Evolutionary conservation across 2,797 vertebrate species (phyloP), one percentile per base, ranked within the genome.

Genomic region (Euthynnus affinis): DNA sequence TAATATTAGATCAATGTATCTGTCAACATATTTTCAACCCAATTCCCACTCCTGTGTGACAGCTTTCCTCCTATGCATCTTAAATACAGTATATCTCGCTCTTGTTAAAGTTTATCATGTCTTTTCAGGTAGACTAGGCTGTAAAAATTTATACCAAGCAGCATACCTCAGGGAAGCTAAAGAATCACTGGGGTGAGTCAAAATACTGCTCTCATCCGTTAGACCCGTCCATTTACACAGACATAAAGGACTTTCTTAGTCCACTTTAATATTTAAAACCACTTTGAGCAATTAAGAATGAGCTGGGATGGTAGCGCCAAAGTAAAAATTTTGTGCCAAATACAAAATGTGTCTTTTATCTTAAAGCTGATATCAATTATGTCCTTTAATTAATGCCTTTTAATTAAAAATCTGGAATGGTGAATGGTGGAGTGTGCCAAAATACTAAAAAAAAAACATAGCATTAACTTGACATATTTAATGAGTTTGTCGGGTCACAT

Each of bases 1-100:
- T 81, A 81, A 92, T 85, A 81, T 78, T 76, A 68, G 53, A 87
- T 76, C 34, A 17, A 67, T 83, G 76, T 80, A 74, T 76, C 71
- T 37, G 65, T 81, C 63, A 63, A 79, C 56, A 71, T 60, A 46
- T 71, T 82, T 49, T 62, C 42, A 60, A 68, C 32, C 37, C 15
- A 65, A 69, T 68, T 73, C 63, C 51, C 29, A 7, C 51, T 1
- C 4, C 32, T 34, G 52, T 56, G 46, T 15, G 25, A 64, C 44
- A 34, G 32, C 34, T 48, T 29, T 46, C 1, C 34, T 55, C 10
- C 17, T 5, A 27, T 57, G 63, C 29, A 27, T 72, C 42, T 66
- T 53, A 58, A 76, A 69, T 20, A n/a, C 15, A 60, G 59, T 9
- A 1, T 2, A 71, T 23, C 15, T 34, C 8, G 44, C 69, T 76